Evolutionary conservation across 2,113 vertebrate species (phyloP).

Genomic region (Piaya cayana): DNA sequence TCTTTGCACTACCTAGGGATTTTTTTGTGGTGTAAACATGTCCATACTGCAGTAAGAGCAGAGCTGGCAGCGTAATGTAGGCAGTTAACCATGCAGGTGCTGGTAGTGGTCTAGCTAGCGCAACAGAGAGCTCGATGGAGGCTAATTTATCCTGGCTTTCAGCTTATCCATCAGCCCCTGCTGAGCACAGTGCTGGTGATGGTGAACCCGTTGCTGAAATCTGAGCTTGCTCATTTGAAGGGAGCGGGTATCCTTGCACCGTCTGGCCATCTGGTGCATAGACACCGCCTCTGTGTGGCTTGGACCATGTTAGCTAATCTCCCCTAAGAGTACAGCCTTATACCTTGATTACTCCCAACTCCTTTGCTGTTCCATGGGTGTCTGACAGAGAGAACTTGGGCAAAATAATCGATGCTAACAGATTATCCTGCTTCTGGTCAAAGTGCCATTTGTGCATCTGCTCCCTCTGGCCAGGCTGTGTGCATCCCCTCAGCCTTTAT

Average conservation of each 20-base stretch:
- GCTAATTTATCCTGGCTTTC: neutral
- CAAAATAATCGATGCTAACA: neutral
- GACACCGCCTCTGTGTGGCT: fast-evolving
- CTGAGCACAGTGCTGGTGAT: neutral
- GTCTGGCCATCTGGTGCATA: neutral
- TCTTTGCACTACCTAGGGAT: neutral
- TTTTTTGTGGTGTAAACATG: neutral
- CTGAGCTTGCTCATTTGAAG: neutral
- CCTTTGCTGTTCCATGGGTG: neutral
- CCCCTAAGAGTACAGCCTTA: neutral
- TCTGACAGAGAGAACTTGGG: neutral
- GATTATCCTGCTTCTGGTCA: neutral
- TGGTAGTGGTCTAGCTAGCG: neutral
- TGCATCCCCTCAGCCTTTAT: neutral
- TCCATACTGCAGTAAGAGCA: neutral
- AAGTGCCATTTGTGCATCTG: neutral
- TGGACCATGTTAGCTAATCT: neutral
- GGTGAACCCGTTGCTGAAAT: neutral
- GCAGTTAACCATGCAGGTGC: neutral
- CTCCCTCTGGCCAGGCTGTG: neutral
- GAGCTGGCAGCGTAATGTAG: neutral
- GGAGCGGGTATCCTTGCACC: neutral
- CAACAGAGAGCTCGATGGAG: neutral
- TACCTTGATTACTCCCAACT: neutral
- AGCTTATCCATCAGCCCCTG: neutral